Conservation (phyloP, 2,113 vertebrate genomes). For the Tragelaphus scriptus region DNA sequence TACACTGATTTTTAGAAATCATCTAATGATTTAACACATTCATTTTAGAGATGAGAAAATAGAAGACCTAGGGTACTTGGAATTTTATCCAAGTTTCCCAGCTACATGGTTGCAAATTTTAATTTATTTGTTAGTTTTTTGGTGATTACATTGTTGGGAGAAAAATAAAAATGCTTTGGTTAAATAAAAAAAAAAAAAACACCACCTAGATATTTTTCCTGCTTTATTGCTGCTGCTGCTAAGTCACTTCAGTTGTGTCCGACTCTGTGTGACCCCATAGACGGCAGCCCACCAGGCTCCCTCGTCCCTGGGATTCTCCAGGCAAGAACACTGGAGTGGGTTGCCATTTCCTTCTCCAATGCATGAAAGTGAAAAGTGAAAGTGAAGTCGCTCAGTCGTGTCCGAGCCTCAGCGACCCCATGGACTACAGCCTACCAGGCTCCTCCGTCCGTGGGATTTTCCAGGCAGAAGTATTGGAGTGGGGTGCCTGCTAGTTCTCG, state of each 20-base stretch:
- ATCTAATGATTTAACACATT: not conserved
- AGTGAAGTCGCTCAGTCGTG: too few relatives aligned
- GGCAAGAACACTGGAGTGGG: too few relatives aligned
- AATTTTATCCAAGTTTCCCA: not conserved
- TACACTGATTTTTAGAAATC: not conserved
- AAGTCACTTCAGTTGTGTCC: too few relatives aligned
- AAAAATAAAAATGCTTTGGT: not conserved
- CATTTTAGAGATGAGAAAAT: constrained; percentile 22
- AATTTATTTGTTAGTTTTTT: not conserved
- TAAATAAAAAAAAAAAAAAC: not conserved
- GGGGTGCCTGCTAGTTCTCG: not conserved
- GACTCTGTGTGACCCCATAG: too few relatives aligned
- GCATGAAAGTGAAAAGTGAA: too few relatives aligned
- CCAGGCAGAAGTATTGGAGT: too few relatives aligned
- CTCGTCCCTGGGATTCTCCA: too few relatives aligned
- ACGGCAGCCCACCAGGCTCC: too few relatives aligned
- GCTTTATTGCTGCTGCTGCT: not conserved
- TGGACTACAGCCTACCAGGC: too few relatives aligned
- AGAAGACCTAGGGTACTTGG: not conserved
- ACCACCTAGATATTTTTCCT: not conserved
- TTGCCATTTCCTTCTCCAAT: too few relatives aligned
- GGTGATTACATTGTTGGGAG: not conserved
- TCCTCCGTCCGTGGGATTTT: too few relatives aligned
- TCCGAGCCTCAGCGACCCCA: too few relatives aligned
- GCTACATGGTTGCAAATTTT: not conserved